Evolutionary conservation across 2,888 invertebrate species (phyloP), one percentile per base, ranked within the genome.

Genomic region (Scelioninae gen. 1): DNA sequence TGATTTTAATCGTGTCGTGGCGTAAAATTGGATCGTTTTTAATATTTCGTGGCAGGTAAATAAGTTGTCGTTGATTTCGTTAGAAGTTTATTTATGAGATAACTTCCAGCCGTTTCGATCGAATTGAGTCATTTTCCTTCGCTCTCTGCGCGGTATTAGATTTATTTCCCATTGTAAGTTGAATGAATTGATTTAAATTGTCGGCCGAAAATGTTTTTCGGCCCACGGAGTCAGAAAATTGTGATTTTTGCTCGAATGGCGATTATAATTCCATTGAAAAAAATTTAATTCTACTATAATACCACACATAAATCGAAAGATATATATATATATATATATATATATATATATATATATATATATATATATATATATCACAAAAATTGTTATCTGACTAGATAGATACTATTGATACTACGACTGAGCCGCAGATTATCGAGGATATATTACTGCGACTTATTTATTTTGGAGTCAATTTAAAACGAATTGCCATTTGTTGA

Each of bases 11-110:
- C 56, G 56, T 16, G 40, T 13, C 43, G 55, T 45, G 34, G 34
- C 55, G 40, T 55, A 43, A 68, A 68, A 68, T 68, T 68, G 56
- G 16, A 38, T 66, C 66, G 55, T 38, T 56, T 68, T 68, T 56
- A 68, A 68, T 56, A 56, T 32, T 15, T 68, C 29, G 31, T 55
- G 45, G 56, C 45, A 6, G 55, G 32, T 34, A 45, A 51, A 56
- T 68, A 55, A 68, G 45, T 55, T 40, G 68, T 40, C 47, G 47
- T n/a, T 68, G 55, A 68, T 56, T 68, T 31, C 45, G 45, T 68
- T 68, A 56, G 45, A 68, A 68, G 55, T 68, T 43, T 68, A 56
- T 66, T 66, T 66, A 55, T 55, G 23, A 23, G 66, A 47, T 47
- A 49, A 63, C 47, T 63, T 56, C 16, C 34, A 10, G 15, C 23